A percentile compares a stretch with the other conserved stretches of the same genome.
Evolutionary conservation across 2,888 invertebrate species (phyloP).

Genomic region (Adineta ricciae): DNA sequence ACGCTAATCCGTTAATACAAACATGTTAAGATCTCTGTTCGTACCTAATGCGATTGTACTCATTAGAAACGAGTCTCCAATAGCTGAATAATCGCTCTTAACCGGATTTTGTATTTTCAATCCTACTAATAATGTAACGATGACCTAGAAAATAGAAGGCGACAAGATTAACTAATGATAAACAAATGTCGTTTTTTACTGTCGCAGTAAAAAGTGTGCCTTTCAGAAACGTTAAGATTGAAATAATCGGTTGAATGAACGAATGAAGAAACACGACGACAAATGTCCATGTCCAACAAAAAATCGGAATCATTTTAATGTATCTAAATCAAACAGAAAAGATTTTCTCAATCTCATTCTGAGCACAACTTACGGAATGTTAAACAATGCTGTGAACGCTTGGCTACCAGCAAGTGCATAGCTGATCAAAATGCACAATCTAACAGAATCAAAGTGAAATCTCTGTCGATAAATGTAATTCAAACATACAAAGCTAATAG

Average conservation of each 20-base stretch:
- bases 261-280: slow-evolving; percentile 44
- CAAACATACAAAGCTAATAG: slow-evolving; percentile 43
- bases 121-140: slow-evolving; percentile 46
- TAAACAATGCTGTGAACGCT: slow-evolving; percentile 43
- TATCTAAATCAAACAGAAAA: slow-evolving; percentile 38
- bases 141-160: slow-evolving; percentile 39
- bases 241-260: slow-evolving; percentile 45
- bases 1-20: too few species aligned
- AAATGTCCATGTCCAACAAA: slow-evolving; percentile 43
- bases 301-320: slow-evolving; percentile 44
- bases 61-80: slow-evolving; percentile 46
- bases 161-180: neutral
- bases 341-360: neutral
- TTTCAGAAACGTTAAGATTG: slow-evolving; percentile 45
- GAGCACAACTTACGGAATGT: slow-evolving; percentile 39
- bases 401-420: slow-evolving; percentile 49
- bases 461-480: neutral
- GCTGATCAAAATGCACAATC: slow-evolving; percentile 43
- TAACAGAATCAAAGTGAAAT: slow-evolving; percentile 36
- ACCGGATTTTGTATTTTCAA: slow-evolving; percentile 42
- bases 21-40: too few species aligned
- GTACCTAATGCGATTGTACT: slow-evolving; percentile 47
- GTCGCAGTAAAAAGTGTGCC: slow-evolving; percentile 45
- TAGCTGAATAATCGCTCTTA: slow-evolving; percentile 40
- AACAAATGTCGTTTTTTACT: slow-evolving; percentile 39